Percentiles rank a stretch among this genome's conserved stretches.
These are phyloP conservation scores for Portunus trituberculatus DNA, from an alignment of 1,140 invertebrate genomes.

Conservation along the genomic window DNA sequence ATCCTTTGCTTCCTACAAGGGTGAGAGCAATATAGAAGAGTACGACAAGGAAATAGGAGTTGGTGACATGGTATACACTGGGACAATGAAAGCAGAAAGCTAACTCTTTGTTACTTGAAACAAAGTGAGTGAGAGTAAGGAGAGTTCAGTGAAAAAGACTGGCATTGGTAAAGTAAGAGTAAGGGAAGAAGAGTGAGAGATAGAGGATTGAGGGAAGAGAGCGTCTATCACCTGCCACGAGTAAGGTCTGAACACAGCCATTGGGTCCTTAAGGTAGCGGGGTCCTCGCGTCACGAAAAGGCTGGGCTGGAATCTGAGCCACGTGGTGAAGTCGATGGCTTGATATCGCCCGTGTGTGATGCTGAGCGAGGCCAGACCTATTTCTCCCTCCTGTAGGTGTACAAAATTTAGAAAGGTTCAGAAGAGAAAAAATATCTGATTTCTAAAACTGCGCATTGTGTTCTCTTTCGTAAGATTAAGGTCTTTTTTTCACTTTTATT, in stretches of 20 bases:
- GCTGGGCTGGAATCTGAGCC: conserved; percentile 53
- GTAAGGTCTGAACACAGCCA: conserved; percentile 56
- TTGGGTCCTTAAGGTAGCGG: conserved; percentile 47
- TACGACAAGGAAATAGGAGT: neutral
- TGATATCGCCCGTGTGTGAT: conserved; percentile 47
- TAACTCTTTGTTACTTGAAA: neutral
- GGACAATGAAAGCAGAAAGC: neutral
- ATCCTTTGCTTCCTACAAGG: neutral
- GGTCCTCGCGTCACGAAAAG: conserved; percentile 60
- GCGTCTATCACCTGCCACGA: conserved; percentile 37
- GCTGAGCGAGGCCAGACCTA: conserved; percentile 67
- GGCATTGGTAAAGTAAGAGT: neutral
- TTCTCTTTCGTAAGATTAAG: too few species aligned
- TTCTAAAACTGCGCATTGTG: too few species aligned
- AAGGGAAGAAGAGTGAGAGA: neutral
- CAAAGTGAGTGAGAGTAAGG: neutral
- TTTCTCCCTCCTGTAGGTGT: conserved; percentile 49
- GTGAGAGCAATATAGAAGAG: neutral
- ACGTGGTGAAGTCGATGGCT: conserved; percentile 61
- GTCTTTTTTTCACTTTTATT: too few species aligned
- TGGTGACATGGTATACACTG: neutral
- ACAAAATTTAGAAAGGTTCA: neutral
- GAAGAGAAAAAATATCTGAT: neutral
- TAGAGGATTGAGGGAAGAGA: neutral
- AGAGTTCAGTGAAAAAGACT: too few species aligned